These are phyloP conservation scores for Seriola rivoliana DNA, from an alignment of 2,113 vertebrate species.

Conservation along the genomic window DNA sequence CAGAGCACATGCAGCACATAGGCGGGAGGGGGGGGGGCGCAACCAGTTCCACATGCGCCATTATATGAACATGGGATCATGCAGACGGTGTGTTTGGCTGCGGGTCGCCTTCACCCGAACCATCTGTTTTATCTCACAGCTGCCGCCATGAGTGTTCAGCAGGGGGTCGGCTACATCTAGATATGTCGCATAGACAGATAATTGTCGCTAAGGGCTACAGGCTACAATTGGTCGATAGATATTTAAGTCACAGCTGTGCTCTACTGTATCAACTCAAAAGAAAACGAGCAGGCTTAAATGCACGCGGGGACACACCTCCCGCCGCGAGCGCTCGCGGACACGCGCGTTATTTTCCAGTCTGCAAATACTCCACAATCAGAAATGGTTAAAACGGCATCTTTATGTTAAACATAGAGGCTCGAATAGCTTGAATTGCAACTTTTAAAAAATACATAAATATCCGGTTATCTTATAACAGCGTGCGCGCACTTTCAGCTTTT, in stretches of 20 bases:
- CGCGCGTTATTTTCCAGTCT: neutral
- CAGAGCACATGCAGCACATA: conserved; percentile 23
- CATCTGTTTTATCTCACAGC: conserved; percentile 1
- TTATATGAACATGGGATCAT: conserved; percentile 40
- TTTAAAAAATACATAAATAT: too few relatives aligned
- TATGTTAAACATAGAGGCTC: too few relatives aligned
- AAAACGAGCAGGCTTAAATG: neutral
- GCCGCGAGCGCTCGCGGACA: neutral
- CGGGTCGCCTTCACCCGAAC: neutral
- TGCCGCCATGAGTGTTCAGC: neutral
- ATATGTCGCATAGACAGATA: neutral
- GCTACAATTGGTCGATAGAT: too few relatives aligned
- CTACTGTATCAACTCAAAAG: neutral
- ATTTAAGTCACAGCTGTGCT: neutral
- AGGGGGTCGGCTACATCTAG: too few relatives aligned
- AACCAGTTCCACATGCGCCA: conserved; percentile 30
- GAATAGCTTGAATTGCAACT: too few relatives aligned
- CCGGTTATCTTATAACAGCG: too few relatives aligned
- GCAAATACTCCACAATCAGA: neutral
- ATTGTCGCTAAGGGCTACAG: too few relatives aligned
- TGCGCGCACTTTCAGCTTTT: neutral
- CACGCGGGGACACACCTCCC: conserved; percentile 25
- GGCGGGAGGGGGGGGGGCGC: neutral
- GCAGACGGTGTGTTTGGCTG: neutral
- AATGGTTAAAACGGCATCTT: too few relatives aligned